Evolutionary conservation across 1,140 invertebrate species (phyloP).

Genomic region (Acromyrmex heyeri): DNA sequence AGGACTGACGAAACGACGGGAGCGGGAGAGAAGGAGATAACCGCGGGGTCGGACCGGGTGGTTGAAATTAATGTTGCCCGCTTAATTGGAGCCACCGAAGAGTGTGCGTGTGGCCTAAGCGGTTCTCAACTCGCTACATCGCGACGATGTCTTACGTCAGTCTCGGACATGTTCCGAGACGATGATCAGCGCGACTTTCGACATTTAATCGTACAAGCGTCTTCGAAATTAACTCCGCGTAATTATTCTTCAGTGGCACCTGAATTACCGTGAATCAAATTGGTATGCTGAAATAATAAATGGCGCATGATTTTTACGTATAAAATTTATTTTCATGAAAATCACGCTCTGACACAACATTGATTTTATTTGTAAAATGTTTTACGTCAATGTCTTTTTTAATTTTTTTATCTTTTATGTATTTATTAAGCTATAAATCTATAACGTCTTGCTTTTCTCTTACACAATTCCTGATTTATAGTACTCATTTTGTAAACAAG

Average conservation of each 20-base stretch:
- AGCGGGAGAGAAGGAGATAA: constrained; percentile 80
- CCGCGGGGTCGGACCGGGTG: constrained; percentile 83
- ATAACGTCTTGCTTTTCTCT: not conserved
- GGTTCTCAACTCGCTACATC: constrained; percentile 81
- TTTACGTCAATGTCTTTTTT: not conserved
- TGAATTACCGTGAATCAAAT: not conserved
- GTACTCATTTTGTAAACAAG: not conserved
- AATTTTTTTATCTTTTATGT: not conserved
- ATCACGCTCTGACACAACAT: not conserved
- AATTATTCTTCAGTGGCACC: not conserved
- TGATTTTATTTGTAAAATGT: not conserved
- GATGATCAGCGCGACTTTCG: not conserved
- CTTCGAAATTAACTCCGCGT: not conserved
- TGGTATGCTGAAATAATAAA: not conserved
- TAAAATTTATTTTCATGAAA: constrained; percentile 2
- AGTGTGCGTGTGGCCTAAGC: constrained; percentile 85
- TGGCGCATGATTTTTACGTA: not conserved
- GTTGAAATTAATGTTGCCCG: constrained; percentile 86
- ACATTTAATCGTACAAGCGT: not conserved
- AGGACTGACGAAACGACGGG: constrained; percentile 71
- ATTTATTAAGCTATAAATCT: not conserved
- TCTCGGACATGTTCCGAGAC: not conserved
- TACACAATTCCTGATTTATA: not conserved
- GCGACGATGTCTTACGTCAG: not conserved
- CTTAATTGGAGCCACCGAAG: constrained; percentile 86